Evolutionary conservation across 2,113 vertebrate genomes (phyloP).

Genomic region (Hassar affinis): DNA sequence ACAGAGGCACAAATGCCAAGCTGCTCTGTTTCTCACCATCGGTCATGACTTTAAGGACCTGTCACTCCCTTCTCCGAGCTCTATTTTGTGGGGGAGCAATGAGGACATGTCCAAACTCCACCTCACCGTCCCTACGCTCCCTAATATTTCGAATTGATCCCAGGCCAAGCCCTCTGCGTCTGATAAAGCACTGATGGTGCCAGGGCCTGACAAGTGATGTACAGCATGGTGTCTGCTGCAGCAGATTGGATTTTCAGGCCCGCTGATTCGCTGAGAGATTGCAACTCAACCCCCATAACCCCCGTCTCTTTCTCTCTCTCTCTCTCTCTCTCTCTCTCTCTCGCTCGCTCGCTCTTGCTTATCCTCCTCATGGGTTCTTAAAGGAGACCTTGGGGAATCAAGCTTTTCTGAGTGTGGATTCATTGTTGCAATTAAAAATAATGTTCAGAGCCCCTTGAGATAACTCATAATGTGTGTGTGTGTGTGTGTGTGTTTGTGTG

Average conservation of each 20-base stretch:
- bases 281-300: slow-evolving; percentile 62
- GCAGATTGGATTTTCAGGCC: slow-evolving; percentile 80
- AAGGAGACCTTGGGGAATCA: slow-evolving; percentile 69
- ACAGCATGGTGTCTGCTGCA: slow-evolving; percentile 74
- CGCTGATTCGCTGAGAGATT: slow-evolving; percentile 77
- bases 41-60: slow-evolving; percentile 7
- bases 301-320: slow-evolving; percentile 45
- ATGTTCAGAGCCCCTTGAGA: slow-evolving; percentile 48
- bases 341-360: neutral
- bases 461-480: slow-evolving; percentile 41
- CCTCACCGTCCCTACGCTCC: slow-evolving; percentile 30
- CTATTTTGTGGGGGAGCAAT: neutral
- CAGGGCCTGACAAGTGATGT: slow-evolving; percentile 76
- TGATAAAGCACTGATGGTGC: slow-evolving; percentile 76
- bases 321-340: slow-evolving; percentile 37
- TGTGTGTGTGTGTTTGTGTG: slow-evolving; percentile 33
- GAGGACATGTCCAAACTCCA: neutral
- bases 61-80: neutral
- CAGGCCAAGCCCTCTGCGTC: slow-evolving; percentile 57
- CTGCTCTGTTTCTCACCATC: neutral
- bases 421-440: slow-evolving; percentile 67
- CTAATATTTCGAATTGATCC: slow-evolving; percentile 72
- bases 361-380: slow-evolving; percentile 57
- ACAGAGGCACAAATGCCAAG: neutral
- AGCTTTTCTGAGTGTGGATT: slow-evolving; percentile 65